Evolutionary conservation across 2,888 invertebrate species (phyloP), one percentile per base, ranked within the genome.

Genomic region (Platycheirus rosarum): DNA sequence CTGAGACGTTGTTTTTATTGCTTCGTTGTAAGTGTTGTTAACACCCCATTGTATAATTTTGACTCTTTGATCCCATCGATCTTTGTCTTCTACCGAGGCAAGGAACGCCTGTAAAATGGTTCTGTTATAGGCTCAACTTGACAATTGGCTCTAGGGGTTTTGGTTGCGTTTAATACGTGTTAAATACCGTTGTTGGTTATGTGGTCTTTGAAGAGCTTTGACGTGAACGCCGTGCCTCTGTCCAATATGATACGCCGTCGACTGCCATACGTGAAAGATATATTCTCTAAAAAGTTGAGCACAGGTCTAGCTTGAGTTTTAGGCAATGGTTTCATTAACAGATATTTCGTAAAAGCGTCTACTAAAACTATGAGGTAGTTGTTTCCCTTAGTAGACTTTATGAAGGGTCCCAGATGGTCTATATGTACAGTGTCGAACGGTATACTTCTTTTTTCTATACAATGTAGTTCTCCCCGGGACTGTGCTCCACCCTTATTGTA

Each of bases 91-190:
- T n/a, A n/a, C n/a, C n/a, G n/a, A 5, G 7, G 70, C 7, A 11
- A 42, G 32, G 0, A 62, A 16, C 0, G 62, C 49, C 4, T 51
- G 40, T 1, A 71, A 14, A 0, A 71, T 71, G 0, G 71, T 53
- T 23, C 62, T 13, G 13, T 49, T 60, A 9, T 49, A 55, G 2
- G 68, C 7, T 68, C 68, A 0, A 70, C 70, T 16, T 57, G 60
- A 0, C 70, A 49, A 5, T 60, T 60, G 1, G 70, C 42, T 18
- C 49, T 20, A 1, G 70, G 70, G 0, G 70, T 70, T 4, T 20
- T 70, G 1, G 60, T 60, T 9, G 60, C 70, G 6, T 60, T 60
- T 0, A 40, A 14, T 0, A 60, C 48, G 40, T 70, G 60, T 2
- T 8, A 8, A 11, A 57, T 42, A 8, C 11, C 11, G 13, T 37